Evolutionary conservation across 2,797 vertebrate genomes (phyloP), one percentile per base, ranked within the genome.

Genomic region (Podargus strigoides): DNA sequence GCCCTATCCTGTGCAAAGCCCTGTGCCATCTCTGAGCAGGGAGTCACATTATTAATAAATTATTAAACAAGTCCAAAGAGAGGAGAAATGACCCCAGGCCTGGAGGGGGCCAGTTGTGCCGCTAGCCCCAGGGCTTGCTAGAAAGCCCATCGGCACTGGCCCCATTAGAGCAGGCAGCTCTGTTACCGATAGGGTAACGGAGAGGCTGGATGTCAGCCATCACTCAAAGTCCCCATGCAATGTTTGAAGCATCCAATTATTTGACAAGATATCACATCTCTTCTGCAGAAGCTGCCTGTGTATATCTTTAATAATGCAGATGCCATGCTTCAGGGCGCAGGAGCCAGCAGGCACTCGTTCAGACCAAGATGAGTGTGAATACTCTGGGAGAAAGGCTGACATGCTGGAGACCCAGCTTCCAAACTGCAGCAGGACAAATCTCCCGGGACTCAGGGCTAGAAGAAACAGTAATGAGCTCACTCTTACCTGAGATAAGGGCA

Each of bases 401-500:
- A 2, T 37, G 4, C 34, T 56, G 26, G 68, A 63, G 16, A 59
- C 1, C 4, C 2, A 4, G 9, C 56, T 90, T 73, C 39, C 55
- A 74, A 62, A 70, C n/a, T 75, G 64, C 18, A 21, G 30, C 7
- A 20, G 62, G 56, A 63, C 63, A 41, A 47, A 70, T 39, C 34
- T 77, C 37, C 44, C 0, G 2, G 60, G 36, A 44, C n/a, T 68
- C 0, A 0, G 46, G 56, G 24, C 15, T 30, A 56, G 76, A 58
- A 83, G 32, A 15, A 85, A 37, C 7, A 42, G 64, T n/a, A 70
- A 32, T 1, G 0, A 11, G 2, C 19, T 44, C 30, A 8, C 3
- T 96, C 98, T 98, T 97, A 99, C 99, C 28, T 98, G 97, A 67
- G 99, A 98, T 90, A 99, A 97, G 5, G 99, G 99, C 37, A 99